Evolutionary conservation across 2,797 vertebrate genomes (phyloP).

Genomic region (Lithobates sylvaticus): DNA sequence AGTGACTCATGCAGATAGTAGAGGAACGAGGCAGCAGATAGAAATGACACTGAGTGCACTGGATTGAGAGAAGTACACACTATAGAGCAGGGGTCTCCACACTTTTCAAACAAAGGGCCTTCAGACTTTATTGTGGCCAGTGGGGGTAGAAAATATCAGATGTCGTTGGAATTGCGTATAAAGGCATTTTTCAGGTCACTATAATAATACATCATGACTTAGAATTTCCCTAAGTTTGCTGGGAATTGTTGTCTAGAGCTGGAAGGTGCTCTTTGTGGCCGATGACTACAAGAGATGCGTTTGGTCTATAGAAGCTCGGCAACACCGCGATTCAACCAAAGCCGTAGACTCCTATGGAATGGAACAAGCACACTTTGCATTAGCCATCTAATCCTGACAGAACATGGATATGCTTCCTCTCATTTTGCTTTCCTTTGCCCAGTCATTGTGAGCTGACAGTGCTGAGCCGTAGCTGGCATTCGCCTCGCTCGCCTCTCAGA

Average conservation of each 20-base stretch:
- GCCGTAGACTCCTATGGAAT: not conserved
- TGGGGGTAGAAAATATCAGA: no score
- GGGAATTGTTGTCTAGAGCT: not conserved
- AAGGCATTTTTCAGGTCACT: no score
- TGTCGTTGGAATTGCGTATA: no score
- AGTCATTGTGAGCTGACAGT: conserved; percentile 17
- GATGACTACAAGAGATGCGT: not conserved
- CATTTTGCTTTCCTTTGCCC: conserved; percentile 29
- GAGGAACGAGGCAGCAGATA: no score
- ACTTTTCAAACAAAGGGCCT: no score
- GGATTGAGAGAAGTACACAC: no score
- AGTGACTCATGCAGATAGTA: no score
- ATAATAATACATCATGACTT: no score
- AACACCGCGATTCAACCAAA: not conserved
- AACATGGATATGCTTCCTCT: conserved; percentile 32
- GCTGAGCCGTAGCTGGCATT: conserved; percentile 29
- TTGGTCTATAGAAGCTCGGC: not conserved
- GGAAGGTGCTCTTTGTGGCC: not conserved
- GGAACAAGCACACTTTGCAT: conserved; percentile 16
- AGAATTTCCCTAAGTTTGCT: no score
- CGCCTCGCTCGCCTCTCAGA: conserved; percentile 2
- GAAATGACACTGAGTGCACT: no score
- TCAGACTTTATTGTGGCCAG: no score
- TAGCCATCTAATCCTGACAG: conserved; percentile 11
- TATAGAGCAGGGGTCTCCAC: no score